Base-by-base conservation (phyloP, 2,888 invertebrate species). In the Oligia strigilis region DNA sequence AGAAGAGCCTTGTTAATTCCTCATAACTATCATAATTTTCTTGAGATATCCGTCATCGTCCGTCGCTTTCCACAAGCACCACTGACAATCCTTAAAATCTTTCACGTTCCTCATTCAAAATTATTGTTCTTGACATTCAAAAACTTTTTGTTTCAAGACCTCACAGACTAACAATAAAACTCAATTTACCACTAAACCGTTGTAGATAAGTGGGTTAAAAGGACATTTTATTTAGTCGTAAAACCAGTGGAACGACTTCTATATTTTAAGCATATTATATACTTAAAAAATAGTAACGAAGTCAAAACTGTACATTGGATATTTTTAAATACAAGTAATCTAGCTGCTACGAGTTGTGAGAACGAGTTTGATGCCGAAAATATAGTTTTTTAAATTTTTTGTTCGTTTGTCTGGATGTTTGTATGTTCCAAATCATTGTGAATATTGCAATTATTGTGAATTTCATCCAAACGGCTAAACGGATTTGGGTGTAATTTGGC, bases 171-270 rank as follows among this genome's bases (percentile, higher is more conserved):
- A 60, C 74, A 81, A 73, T 81, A 74, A 73, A 84, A 62, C 52
- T 46, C 14, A 81, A 82, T 85, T 81, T 74, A 55, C 29, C 14
- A 74, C 19, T 70, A 36, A 72, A 72, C 72, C 40, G 72, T 81
- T 81, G 8, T 49, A 66, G 55, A 65, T 71, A 60, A 69, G 55
- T 80, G 58, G 84, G 84, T 84, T 87, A 77, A 66, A 77, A 75
- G 67, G 72, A 83, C 36, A 60, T 65, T 67, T 66, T 71, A 82
- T 82, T 72, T 71, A 69, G 77, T 60, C 60, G 29, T 49, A 60
- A 80, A 80, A 77, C 77, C 23, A 77, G 85, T 58, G 49, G 29
- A 69, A 43, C 75, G 29, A 62, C 83, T 76, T 86, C n/a, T 23
- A 58, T n/a, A n/a, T 58, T 58, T 58, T 11, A 58, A 23, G 23